Evolutionary conservation across 2,797 vertebrate genomes (phyloP).

Genomic region (Trachops cirrhosus): DNA sequence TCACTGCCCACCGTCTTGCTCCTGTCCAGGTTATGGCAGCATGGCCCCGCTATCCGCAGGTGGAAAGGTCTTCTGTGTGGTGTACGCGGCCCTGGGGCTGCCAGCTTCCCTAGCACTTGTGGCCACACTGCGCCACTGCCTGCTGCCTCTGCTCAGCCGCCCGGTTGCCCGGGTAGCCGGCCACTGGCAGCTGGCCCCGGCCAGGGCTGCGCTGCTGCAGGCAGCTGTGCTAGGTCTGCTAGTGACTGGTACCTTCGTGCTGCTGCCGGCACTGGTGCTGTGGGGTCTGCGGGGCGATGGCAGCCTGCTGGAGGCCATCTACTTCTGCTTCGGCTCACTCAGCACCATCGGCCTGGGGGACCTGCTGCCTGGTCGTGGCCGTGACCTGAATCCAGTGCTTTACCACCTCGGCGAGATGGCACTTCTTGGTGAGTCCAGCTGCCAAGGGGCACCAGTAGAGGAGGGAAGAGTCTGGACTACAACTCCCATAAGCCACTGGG

Average conservation of each 20-base stretch:
- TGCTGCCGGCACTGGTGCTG: slow-evolving; percentile 83
- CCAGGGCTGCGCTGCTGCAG: slow-evolving; percentile 74
- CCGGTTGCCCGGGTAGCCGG: slow-evolving; percentile 71
- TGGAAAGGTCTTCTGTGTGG: slow-evolving; percentile 86
- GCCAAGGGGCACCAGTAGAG: not conserved
- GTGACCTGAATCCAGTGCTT: slow-evolving; percentile 62
- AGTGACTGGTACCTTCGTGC: slow-evolving; percentile 77
- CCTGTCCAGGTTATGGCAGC: slow-evolving; percentile 84
- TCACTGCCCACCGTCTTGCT: not conserved
- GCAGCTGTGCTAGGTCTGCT: slow-evolving; percentile 66
- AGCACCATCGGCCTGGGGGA: slow-evolving; percentile 88
- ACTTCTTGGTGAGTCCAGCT: slow-evolving; percentile 84
- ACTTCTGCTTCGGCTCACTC: slow-evolving; percentile 88
- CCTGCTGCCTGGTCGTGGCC: slow-evolving; percentile 74
- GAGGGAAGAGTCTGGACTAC: not conserved
- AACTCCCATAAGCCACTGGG: not conserved
- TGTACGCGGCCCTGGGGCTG: slow-evolving; percentile 85
- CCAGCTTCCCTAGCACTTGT: slow-evolving; percentile 84
- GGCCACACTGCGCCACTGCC: slow-evolving; percentile 74
- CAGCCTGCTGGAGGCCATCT: slow-evolving; percentile 86
- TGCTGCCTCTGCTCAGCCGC: slow-evolving; percentile 79
- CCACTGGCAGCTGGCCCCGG: slow-evolving; percentile 76
- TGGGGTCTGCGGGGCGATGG: slow-evolving; percentile 75
- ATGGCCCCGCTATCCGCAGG: slow-evolving; percentile 82
- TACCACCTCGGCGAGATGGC: slow-evolving; percentile 82